Evolutionary conservation across 2,797 vertebrate genomes (phyloP), one percentile per base, ranked within the genome.

Genomic region (Phyllotis vaccarum): DNA sequence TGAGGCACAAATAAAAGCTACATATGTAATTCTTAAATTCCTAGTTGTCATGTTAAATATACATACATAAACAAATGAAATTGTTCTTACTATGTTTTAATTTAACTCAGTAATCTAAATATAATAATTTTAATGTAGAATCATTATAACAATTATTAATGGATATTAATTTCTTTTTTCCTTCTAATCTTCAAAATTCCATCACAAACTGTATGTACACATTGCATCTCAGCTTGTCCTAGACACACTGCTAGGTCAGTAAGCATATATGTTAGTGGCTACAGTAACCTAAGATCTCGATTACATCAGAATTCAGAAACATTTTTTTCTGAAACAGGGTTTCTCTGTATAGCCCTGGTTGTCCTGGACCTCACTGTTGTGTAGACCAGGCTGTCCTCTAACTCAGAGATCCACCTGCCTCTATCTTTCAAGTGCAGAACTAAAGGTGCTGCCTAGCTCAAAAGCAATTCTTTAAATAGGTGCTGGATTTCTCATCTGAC

Each of bases 91-190:
- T 8, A 60, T 60, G 54, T 46, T 62, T 62, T 68, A n/a, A 49
- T 5, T 85, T 82, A 89, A 83, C 31, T 72, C 40, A 86, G 79
- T 60, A 88, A 1, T 79, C 66, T 9, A 31, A 72, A 40, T 94
- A 34, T 17, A 80, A 37, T 79, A 16, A 46, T 83, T 13, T 66
- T 22, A 5, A 49, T 64, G 29, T 34, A 85, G 40, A 85, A 49
- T 64, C 60, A 46, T 22, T 81, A 58, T 29, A 43, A 40, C 89
- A 43, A 90, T 90, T 62, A 68, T 79, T 79, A 52, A 87, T 49
- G 37, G 83, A 52, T 80, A 80, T 92, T 49, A n/a, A n/a, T 70
- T 80, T 68, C 21, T 83, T 91, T 85, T 80, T 80, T 62, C 34
- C 14, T 90, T 87, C 66, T 46, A 70, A 78, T 24, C 46, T 90